Conservation (phyloP, 2,797 vertebrate genomes). For the Rhabdomys pumilio region DNA sequence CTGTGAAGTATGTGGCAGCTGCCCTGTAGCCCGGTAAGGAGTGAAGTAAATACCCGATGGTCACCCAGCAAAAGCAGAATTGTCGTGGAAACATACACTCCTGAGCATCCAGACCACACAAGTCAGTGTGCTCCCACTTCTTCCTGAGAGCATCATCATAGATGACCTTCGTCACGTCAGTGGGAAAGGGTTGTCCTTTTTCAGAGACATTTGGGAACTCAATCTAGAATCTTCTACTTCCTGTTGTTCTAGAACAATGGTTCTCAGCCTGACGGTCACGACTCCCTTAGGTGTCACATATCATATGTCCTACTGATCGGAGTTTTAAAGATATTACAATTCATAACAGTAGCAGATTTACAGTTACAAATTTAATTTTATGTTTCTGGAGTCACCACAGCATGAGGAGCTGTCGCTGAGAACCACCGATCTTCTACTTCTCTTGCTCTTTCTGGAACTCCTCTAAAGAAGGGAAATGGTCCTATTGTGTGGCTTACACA, state of each 20-base stretch:
- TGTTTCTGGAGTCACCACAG: background rate
- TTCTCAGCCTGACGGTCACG: background rate
- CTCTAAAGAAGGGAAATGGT: background rate
- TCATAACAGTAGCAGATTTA: background rate
- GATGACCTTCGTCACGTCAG: background rate
- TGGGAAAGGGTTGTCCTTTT: background rate
- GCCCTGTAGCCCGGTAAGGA: background rate
- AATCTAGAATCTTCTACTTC: background rate
- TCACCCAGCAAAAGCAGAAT: background rate
- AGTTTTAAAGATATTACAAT: too few relatives aligned
- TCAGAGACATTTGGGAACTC: background rate
- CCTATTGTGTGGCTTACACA: background rate
- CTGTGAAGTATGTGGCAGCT: rapidly evolving
- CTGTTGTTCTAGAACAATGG: background rate
- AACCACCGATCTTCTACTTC: background rate
- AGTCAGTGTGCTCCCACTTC: background rate
- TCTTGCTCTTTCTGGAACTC: background rate
- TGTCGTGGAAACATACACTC: background rate
- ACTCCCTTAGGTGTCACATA: background rate
- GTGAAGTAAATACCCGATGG: background rate
- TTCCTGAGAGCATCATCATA: background rate
- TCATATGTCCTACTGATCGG: too few relatives aligned
- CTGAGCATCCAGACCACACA: background rate
- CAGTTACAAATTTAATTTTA: background rate
- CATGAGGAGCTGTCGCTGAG: background rate